Base-by-base conservation (phyloP, 2,797 vertebrate genomes). In the Microctenopoma stevenorrisi region DNA sequence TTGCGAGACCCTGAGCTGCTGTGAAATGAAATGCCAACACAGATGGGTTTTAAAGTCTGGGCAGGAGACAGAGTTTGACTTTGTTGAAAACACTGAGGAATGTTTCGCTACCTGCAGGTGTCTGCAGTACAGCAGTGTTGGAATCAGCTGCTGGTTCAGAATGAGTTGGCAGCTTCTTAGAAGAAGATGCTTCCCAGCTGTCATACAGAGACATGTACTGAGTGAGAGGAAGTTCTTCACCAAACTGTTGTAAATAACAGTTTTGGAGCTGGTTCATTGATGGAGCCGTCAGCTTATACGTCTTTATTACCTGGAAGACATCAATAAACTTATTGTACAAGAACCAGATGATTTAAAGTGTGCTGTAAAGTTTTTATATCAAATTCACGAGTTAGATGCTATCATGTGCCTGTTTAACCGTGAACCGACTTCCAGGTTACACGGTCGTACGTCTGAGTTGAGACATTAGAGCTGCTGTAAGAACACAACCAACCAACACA, bases 131-230 rank as follows among this genome's bases (percentile, higher is more conserved):
- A 15, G 11, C 42, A 16, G 44, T 18, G 49, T 6, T 44, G 7
- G 72, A 25, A 15, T 54, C 14, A 30, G 65, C 48, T 18, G 46
- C 1, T 38, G 67, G 38, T 54, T 53, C 38, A 53, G 46, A 0
- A 4, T 56, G 37, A 51, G 13, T 2, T 3, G 51, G 30, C 1
- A 7, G 54, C 43, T 53, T 82, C 35, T 72, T 59, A 0, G 25
- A 4, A 3, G 1, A 6, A 3, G 40, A 47, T 4, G 78, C 35
- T 10, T 81, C 76, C 69, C 7, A 63, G 60, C 0, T 78, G 65
- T 91, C 64, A n/a, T 92, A 92, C 47, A 94, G 50, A 6, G 91
- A 90, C 82, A 78, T 87, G 69, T 92, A 92, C 54, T 85, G 79
- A 1, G 14, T 10, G 10, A 89, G 46, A 0, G 94, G 91, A 52